A percentile compares a stretch with the other conserved stretches of the same genome.
Evolutionary conservation across 2,797 vertebrate genomes (phyloP).

Genomic region (Eutrigla gurnardus): DNA sequence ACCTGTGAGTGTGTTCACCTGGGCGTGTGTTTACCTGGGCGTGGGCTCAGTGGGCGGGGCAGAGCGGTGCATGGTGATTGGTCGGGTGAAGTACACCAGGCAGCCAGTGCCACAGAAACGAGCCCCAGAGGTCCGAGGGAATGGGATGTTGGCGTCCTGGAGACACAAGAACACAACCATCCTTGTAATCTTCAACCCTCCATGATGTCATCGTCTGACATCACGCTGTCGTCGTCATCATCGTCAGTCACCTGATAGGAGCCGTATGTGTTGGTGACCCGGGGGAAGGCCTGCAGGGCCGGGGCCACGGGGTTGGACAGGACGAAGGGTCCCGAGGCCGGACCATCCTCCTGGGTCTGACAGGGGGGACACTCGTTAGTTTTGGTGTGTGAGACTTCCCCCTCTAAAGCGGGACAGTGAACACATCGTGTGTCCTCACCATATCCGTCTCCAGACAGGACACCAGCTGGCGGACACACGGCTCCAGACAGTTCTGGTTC

Average conservation of each 20-base stretch:
- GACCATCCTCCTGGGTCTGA: constrained; percentile 93
- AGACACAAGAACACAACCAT: neutral
- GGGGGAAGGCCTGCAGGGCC: constrained; percentile 91
- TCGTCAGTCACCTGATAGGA: constrained; percentile 86
- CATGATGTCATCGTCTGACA: too few species aligned
- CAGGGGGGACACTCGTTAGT: neutral
- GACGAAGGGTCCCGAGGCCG: constrained; percentile 87
- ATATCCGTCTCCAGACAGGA: constrained; percentile 96
- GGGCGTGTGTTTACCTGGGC: constrained; percentile 84
- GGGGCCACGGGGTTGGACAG: constrained; percentile 91
- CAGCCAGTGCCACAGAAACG: constrained; percentile 96
- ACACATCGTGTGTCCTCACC: constrained; percentile 80
- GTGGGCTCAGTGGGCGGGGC: constrained; percentile 94
- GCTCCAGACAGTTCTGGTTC: constrained; percentile 98
- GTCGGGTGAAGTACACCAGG: constrained; percentile 96
- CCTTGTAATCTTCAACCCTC: too few species aligned
- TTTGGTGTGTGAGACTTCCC: too few species aligned
- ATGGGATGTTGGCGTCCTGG: constrained; percentile 96
- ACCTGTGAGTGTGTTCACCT: neutral
- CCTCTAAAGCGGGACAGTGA: too few species aligned
- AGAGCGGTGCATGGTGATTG: constrained; percentile 94
- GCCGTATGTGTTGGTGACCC: constrained; percentile 94
- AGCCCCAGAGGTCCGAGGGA: constrained; percentile 96
- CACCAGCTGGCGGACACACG: constrained; percentile 95
- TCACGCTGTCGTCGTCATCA: too few species aligned